These are phyloP conservation scores for Schizothorax lantsangensis DNA, from an alignment of 2,797 vertebrate genomes.

Conservation along the genomic window DNA sequence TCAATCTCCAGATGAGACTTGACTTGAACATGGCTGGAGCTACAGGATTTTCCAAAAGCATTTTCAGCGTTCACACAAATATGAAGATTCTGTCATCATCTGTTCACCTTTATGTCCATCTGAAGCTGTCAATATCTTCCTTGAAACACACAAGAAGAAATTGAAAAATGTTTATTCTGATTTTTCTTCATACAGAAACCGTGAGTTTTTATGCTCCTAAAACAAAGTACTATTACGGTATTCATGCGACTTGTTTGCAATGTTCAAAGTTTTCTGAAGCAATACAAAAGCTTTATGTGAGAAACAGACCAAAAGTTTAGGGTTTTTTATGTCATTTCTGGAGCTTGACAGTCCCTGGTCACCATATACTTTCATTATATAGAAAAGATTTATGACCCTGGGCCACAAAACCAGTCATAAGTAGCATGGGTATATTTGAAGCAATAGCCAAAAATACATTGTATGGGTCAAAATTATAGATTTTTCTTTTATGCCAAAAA, in stretches of 20 bases:
- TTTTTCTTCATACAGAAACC: neutral
- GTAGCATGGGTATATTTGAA: too few species aligned
- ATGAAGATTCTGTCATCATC: neutral
- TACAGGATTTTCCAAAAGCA: neutral
- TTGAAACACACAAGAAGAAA: neutral
- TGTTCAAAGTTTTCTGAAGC: neutral
- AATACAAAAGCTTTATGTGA: neutral
- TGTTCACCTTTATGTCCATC: neutral
- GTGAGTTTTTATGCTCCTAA: neutral
- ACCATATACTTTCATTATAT: neutral
- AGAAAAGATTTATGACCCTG: neutral
- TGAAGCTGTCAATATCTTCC: neutral
- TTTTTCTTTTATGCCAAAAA: too few species aligned
- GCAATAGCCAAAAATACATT: too few species aligned
- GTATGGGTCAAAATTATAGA: too few species aligned
- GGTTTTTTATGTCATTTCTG: neutral
- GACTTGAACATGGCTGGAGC: conserved; percentile 3
- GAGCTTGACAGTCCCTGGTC: neutral
- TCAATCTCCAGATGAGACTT: conserved; percentile 14
- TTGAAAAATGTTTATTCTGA: neutral
- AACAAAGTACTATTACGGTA: neutral
- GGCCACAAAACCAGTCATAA: too few species aligned
- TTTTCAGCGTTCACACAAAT: neutral
- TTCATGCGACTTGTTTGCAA: neutral
- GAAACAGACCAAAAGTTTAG: neutral